Evolutionary conservation across 2,113 vertebrate species (phyloP).

Genomic region (human (Homo sapiens)): GRCh38 chr1:229495501-229496000

Average conservation of each 20-base stretch:
- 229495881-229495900: slow-evolving; percentile 93
- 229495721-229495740: background rate
- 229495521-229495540: slow-evolving; percentile 92
- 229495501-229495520: slow-evolving; percentile 93
- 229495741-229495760: background rate
- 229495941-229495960: slow-evolving; percentile 90
- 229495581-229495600: background rate
- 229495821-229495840: background rate
- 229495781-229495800: background rate
- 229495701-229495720: background rate
- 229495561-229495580: slow-evolving; percentile 87
- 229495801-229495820: background rate
- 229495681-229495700: background rate
- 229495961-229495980: slow-evolving; percentile 93
- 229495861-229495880: background rate
- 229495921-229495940: slow-evolving; percentile 89
- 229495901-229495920: slow-evolving; percentile 91
- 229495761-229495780: background rate
- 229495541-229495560: slow-evolving; percentile 94
- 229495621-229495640: background rate
- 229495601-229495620: background rate
- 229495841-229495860: background rate
- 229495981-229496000: slow-evolving; percentile 89
- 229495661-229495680: background rate
- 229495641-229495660: background rate